These are phyloP conservation scores for Manis pentadactyla DNA, from an alignment of 2,797 vertebrate genomes.

Conservation along the genomic window DNA sequence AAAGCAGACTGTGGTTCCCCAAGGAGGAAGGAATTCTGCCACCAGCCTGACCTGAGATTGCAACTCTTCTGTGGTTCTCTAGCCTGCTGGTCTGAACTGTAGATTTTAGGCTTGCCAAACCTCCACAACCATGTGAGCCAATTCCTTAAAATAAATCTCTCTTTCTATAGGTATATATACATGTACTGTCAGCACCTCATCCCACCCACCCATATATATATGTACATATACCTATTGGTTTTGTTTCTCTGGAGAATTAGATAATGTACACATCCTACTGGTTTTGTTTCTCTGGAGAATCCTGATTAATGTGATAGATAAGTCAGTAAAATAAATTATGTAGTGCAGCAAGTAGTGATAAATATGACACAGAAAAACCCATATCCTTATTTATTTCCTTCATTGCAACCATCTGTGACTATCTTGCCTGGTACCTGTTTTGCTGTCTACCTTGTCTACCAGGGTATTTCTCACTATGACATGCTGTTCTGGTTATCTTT, in stretches of 20 bases:
- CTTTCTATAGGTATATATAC: no score
- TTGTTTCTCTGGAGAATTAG: no score
- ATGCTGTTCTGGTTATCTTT: neutral
- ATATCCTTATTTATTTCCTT: neutral
- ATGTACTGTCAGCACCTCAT: no score
- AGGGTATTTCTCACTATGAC: neutral
- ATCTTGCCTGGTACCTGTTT: neutral
- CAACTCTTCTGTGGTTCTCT: accelerated
- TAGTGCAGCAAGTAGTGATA: neutral
- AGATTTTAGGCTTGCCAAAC: no score
- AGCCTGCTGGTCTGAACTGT: neutral
- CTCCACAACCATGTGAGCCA: neutral
- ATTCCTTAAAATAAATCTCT: neutral
- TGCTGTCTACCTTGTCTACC: neutral
- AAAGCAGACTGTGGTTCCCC: accelerated
- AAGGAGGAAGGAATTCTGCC: neutral
- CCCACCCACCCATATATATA: no score
- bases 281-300: neutral
- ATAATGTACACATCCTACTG: neutral
- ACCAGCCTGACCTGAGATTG: neutral
- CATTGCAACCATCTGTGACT: neutral
- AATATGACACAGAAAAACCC: neutral
- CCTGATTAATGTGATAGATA: neutral
- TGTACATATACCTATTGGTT: no score
- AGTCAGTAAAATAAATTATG: neutral